Base-by-base conservation (phyloP, 2,797 vertebrate genomes). In the Darevskia mixta region DNA sequence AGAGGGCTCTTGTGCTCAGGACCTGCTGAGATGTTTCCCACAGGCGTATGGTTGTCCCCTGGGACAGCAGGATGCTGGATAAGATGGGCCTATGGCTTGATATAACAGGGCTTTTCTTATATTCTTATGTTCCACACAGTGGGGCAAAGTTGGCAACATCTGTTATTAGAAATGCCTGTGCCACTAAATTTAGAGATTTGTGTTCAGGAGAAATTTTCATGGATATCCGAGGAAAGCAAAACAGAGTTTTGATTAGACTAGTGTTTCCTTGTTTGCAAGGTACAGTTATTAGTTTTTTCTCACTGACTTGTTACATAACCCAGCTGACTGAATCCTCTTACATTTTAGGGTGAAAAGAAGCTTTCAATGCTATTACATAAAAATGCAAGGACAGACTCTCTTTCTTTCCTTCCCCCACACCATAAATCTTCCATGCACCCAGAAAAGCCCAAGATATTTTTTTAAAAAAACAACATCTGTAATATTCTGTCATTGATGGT, bases 401-500 rank as follows among this genome's bases (percentile, higher is more conserved):
- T 97, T 97, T 97, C 97, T 98, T 97, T 96, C 95, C 98, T 97
- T 97, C 93, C 91, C 95, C 97, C 97, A 91, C 95, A 97, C 95
- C 98, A 98, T 99, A 97, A 97, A 98, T 99, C 98, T 98, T 98
- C 96, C 83, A 96, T 96, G 95, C 97, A 97, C 97, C 97, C 97
- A 97, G 97, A 97, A 97, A 97, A 88, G 10, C 96, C 97, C 96
- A 95, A 97, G 97, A 98, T 98, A 98, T 98, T 98, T 98, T 20
- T 61, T 61, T 7, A 23, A 23, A 64, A 61, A 97, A 98, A 32
- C 98, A 99, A 98, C 98, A 98, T 98, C 98, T 99, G 98, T 99
- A 99, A 98, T 98, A 98, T 97, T 97, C 95, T 96, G 97, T 97
- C 98, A 97, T 97, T 98, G 98, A 97, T 98, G 98, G 97, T 97